Base-by-base conservation (phyloP, 2,888 invertebrate species). In the Eudemis profundana region DNA sequence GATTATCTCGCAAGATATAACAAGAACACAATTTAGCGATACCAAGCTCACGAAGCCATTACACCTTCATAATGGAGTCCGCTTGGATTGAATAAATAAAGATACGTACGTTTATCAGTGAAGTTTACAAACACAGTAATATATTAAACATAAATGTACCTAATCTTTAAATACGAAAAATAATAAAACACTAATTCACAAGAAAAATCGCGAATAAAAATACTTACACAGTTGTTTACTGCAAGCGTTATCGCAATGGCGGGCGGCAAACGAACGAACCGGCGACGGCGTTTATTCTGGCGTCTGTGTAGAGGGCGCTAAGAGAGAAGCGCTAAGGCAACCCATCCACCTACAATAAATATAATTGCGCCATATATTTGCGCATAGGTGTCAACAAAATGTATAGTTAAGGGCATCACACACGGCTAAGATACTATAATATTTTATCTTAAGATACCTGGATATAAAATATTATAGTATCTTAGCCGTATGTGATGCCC, bases 241-340 rank as follows among this genome's bases (percentile, higher is more conserved):
- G 87, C 84, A 75, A 84, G 81, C 83, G 82, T 70, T 82, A 83
- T 69, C 78, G 81, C 81, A 79, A 82, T 79, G 77, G 78, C 79
- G 72, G 82, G 79, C 82, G 80, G 75, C 14, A 38, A 38, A 38
- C 54, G 56, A 56, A 56, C 74, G 74, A 79, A 78, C 77, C 78
- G 70, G 70, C 68, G 69, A 72, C 73, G 72, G 77, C 78, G 79
- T 80, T 82, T 78, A 72, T 77, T 78, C 60, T 83, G 86, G 92
- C 92, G 92, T 92, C 92, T 74, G 74, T 91, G 82, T 83, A 92
- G 91, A 87, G 90, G 90, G 90, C 90, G 90, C 87, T 77, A 70
- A 70, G n/a, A n/a, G n/a, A n/a, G n/a, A n/a, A n/a, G n/a, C n/a
- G n/a, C n/a, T n/a, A n/a, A n/a, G n/a, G n/a, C n/a, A n/a, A n/a